Evolutionary conservation across 1,140 invertebrate species (phyloP).

Genomic region (Drosophila fuyamai): DNA sequence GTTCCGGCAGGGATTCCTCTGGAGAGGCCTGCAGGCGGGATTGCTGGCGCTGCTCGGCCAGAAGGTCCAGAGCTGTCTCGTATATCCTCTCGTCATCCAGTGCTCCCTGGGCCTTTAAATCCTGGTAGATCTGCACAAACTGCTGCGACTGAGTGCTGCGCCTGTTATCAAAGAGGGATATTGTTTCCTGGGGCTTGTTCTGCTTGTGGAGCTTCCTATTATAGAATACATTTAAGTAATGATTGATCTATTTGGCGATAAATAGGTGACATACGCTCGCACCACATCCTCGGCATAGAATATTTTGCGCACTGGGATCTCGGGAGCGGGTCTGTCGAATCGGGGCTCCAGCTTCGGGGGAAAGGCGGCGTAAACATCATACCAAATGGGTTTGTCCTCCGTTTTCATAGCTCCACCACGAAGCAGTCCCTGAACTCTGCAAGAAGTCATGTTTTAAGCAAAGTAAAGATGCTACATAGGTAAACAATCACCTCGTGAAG

Average conservation of each 20-base stretch:
- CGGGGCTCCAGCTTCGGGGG: constrained; percentile 92
- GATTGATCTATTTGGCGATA: too few species aligned
- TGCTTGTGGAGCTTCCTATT: constrained; percentile 88
- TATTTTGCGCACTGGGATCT: constrained; percentile 88
- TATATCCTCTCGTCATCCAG: constrained; percentile 85
- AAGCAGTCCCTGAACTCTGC: constrained; percentile 91
- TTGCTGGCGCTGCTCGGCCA: constrained; percentile 75
- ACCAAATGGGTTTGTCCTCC: constrained; percentile 95
- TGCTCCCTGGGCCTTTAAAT: constrained; percentile 85
- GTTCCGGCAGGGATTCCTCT: constrained; percentile 32
- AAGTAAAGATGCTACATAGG: not conserved
- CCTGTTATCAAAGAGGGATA: constrained; percentile 85
- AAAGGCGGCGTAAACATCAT: constrained; percentile 93
- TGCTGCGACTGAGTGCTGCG: constrained; percentile 86
- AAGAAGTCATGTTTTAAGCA: constrained; percentile 52
- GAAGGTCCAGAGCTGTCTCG: constrained; percentile 84
- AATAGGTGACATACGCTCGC: constrained; percentile 89
- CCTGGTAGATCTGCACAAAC: constrained; percentile 87
- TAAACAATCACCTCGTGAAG: constrained; percentile 86
- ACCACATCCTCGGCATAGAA: constrained; percentile 94
- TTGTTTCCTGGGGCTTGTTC: constrained; percentile 85
- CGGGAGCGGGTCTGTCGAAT: constrained; percentile 88
- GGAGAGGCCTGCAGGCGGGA: constrained; percentile 12
- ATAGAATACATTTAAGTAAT: not conserved
- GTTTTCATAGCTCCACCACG: constrained; percentile 90